Conservation (phyloP, 1,140 invertebrate species). For the Cotesia glomerata region DNA sequence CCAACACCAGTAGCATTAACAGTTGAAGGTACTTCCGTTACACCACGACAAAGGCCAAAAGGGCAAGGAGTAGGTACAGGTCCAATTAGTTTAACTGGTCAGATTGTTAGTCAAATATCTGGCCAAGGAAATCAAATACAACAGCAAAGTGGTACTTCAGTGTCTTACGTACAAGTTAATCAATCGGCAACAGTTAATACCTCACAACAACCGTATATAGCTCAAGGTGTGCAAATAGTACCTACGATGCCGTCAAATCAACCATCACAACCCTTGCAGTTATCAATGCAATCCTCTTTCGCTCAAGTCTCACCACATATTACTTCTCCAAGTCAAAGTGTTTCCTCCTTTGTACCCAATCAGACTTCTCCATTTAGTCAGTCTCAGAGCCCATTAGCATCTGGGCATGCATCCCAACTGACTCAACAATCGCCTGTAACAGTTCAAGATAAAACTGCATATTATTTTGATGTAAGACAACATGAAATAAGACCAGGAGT, state of each 20-base stretch:
- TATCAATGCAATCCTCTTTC: slow-evolving; percentile 44
- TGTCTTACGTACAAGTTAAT: slow-evolving; percentile 49
- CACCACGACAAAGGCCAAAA: slow-evolving; percentile 84
- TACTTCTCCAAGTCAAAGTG: slow-evolving; percentile 51
- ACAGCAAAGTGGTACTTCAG: slow-evolving; percentile 45
- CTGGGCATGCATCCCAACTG: slow-evolving; percentile 49
- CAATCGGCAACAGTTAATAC: slow-evolving; percentile 48
- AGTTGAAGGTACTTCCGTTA: slow-evolving; percentile 81
- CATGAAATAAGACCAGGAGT: slow-evolving; percentile 40
- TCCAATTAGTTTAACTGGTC: slow-evolving; percentile 57
- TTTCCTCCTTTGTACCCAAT: slow-evolving; percentile 45
- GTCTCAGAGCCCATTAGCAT: slow-evolving; percentile 55
- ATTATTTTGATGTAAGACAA: slow-evolving; percentile 53
- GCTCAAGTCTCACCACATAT: slow-evolving; percentile 50
- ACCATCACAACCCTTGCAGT: slow-evolving; percentile 44
- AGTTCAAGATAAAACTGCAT: slow-evolving; percentile 52
- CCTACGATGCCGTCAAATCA: slow-evolving; percentile 32
- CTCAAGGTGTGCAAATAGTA: slow-evolving; percentile 31
- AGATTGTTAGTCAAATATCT: slow-evolving; percentile 59
- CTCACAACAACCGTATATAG: slow-evolving; percentile 38
- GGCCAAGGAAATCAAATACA: slow-evolving; percentile 54
- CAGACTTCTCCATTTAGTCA: slow-evolving; percentile 47
- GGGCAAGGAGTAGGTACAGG: slow-evolving; percentile 63
- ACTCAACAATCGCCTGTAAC: slow-evolving; percentile 56
- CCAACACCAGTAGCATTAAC: slow-evolving; percentile 61